Evolutionary conservation across 2,888 invertebrate genomes (phyloP).

Genomic region (Melipona beecheii): DNA sequence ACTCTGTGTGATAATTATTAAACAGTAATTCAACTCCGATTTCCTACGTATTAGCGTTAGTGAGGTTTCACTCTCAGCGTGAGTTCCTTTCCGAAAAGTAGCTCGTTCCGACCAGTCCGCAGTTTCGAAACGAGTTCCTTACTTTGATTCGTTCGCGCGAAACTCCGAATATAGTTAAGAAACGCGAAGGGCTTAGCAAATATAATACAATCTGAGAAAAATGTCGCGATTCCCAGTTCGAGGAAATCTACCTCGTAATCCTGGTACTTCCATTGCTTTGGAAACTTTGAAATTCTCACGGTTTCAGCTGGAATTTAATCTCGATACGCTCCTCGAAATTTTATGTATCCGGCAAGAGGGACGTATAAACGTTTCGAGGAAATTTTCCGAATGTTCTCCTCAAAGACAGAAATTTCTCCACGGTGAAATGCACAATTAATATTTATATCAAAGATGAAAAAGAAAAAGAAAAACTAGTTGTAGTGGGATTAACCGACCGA

Average conservation of each 20-base stretch:
- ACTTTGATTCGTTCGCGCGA: background rate
- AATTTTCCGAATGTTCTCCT: background rate
- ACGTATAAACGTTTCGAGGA: background rate
- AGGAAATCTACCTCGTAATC: too few relatives aligned
- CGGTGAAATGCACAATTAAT: background rate
- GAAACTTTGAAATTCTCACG: background rate
- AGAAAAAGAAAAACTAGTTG: too few relatives aligned
- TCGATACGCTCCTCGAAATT: background rate
- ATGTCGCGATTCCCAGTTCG: background rate
- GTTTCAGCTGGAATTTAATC: background rate
- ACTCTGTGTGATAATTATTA: too few relatives aligned
- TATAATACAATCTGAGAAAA: background rate
- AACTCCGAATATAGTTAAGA: background rate
- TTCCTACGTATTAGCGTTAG: background rate
- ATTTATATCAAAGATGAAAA: background rate
- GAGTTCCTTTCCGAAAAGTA: conserved; percentile 1
- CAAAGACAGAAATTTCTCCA: background rate
- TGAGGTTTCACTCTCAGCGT: background rate
- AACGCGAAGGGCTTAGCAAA: background rate
- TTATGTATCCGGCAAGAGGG: background rate
- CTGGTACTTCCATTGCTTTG: background rate
- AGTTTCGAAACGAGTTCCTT: background rate
- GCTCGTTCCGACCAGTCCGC: background rate
- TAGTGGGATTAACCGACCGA: too few relatives aligned
- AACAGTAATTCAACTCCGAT: background rate